phyloP scores from a whole-genome alignment of 2,797 vertebrate genomes.

The Falco peregrinus region DNA sequence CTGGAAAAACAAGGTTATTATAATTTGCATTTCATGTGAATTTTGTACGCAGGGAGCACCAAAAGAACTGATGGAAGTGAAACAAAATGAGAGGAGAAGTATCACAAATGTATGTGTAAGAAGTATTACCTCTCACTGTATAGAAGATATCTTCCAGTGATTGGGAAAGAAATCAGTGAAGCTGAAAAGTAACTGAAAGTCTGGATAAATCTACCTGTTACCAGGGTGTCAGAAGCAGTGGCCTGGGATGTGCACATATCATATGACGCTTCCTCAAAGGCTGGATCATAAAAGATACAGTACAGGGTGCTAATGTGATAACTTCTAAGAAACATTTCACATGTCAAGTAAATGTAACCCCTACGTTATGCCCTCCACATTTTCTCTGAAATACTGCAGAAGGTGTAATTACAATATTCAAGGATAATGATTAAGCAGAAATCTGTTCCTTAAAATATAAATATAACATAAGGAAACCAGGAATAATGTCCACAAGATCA shows the following conservation, averaged over 20 bases:
- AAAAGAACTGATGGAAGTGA: not conserved
- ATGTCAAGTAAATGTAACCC: not conserved
- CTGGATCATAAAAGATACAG: not conserved
- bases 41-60: not conserved
- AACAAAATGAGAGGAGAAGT: not conserved
- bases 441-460: not conserved
- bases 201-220: not conserved
- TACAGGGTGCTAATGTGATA: not conserved
- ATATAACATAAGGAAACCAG: not conserved
- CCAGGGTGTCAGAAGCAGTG: not conserved
- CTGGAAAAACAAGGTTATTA: not conserved
- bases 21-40: not conserved
- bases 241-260: not conserved
- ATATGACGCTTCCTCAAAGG: not conserved
- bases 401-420: not conserved
- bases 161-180: not conserved
- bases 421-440: not conserved
- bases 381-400: not conserved
- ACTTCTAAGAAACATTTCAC: not conserved
- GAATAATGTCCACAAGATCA: not conserved
- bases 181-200: not conserved
- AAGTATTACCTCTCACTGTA: not conserved
- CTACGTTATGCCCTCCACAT: not conserved
- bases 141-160: not conserved
- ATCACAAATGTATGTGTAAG: not conserved